Percentiles rank a stretch among this genome's conserved stretches.
phyloP scores from a whole-genome alignment of 1,140 invertebrate genomes.

The Cheumatopsyche charites region DNA sequence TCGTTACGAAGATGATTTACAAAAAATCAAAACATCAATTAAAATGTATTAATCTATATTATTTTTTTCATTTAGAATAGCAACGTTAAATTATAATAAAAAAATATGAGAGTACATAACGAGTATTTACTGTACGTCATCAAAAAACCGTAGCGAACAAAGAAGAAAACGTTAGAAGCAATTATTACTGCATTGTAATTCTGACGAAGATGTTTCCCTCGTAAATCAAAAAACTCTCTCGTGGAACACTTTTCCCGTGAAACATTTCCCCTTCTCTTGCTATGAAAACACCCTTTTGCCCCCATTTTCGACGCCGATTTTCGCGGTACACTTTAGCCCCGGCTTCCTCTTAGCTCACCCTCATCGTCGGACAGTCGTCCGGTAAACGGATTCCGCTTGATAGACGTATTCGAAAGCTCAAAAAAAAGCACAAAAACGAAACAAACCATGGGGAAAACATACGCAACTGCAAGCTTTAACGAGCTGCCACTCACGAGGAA shows the following conservation, averaged over 20 bases:
- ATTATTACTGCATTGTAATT: constrained; percentile 7
- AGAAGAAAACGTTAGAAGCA: background rate
- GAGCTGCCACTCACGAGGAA: constrained; percentile 43
- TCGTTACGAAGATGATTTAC: too few relatives aligned
- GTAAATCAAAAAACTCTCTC: constrained; percentile 2
- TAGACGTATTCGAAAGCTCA: constrained; percentile 40
- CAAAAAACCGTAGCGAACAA: background rate
- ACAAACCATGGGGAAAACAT: background rate
- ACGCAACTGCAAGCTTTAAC: constrained; percentile 29
- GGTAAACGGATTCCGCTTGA: constrained; percentile 35
- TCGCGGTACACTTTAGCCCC: background rate
- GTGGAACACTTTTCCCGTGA: background rate
- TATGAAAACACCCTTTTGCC: too few relatives aligned
- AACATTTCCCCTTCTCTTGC: background rate
- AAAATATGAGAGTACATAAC: background rate
- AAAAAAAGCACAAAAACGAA: constrained; percentile 9
- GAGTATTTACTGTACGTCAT: too few relatives aligned
- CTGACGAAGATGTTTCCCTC: constrained; percentile 1
- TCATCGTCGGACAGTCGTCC: background rate
- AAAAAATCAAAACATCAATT: too few relatives aligned
- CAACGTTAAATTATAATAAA: background rate
- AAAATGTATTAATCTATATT: background rate
- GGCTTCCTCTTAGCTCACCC: background rate
- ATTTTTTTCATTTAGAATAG: too few relatives aligned
- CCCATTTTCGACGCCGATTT: background rate